Base-by-base conservation (phyloP, 1,140 invertebrate genomes). In the Argopecten irradians region DNA sequence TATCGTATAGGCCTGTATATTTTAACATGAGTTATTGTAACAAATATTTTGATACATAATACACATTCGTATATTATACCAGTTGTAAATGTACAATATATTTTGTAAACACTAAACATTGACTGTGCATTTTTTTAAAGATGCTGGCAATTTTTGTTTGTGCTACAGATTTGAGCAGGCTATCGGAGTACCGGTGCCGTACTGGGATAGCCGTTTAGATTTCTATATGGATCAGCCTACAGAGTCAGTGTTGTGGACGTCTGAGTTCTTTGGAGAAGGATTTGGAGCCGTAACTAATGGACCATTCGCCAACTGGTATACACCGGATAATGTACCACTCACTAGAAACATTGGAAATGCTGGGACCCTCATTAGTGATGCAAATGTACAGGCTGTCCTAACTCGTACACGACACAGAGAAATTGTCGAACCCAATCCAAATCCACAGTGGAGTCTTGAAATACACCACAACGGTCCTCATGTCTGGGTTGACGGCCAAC, bases 181-280 rank as follows among this genome's bases (percentile, higher is more conserved):
- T 22, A 87, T 93, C 2, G 46, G 87, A 14, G 86, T 94, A 8
- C 93, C 94, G 3, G 87, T 95, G 14, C 95, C 95, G 1, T 95
- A 95, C 91, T 96, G 95, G 95, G 95, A 95, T 88, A 92, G 90
- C 28, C 92, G 93, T 0, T 83, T 95, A 71, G 95, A 95, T 89
- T 87, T 87, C 8, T 92, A 93, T 71, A 88, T 95, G 34, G 91
- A 92, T 0, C 91, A 95, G 87, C 90, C 92, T 19, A 92, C 92
- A 0, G 88, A 94, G 36, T 96, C 95, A 3, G 92, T 95, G 39
- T 85, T 96, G 34, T 96, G 93, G 88, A 92, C 91, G 28, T 34
- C 88, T 0, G 43, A 92, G 22, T 95, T 96, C 87, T 87, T 95
- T 83, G 95, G 95, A 2, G 94, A 94, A 85, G 94, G 93, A 11